Evolutionary conservation across 53 echinoderm and acorn worm genomes (phyloP), one percentile per base, ranked within the genome.

Genomic region (Zoroaster sp.): DNA sequence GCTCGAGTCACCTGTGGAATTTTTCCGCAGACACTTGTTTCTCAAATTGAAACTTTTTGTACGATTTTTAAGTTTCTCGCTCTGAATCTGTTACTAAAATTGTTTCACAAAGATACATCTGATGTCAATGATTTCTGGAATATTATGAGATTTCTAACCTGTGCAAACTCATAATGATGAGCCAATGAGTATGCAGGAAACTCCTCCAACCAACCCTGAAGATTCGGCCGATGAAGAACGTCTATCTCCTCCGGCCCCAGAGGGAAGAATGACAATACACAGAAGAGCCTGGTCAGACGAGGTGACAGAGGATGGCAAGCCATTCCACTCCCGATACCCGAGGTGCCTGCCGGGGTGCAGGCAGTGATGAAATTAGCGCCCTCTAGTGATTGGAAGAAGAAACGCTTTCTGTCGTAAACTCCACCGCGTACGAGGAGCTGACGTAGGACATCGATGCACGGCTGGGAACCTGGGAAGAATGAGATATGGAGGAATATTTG

Each of bases 181-280:
- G 88, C 91, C 25, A 97, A 77, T 3, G 98, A 97, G 74, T 97
- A 97, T 0, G 98, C 95, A 10, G 98, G 98, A 69, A 95, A 97
- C 74, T 97, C 98, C 74, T 97, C 97, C 72, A 97, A 47, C 98
- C 95, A 95, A n/a, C 91, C 89, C 52, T 94, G 92, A 36, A 95
- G 80, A 38, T 91, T 93, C 35, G 87, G 51, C 13, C 93, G 71
- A 45, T 95, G 92, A 82, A 95, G 35, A 33, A 70, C 42, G 10
- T 90, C 76, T 17, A 94, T 78, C 15, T 95, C 89, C 39, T 94
- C 93, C 46, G 51, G 35, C 2, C 88, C 83, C 30, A 90, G 89
- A 4, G 96, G 59, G 68, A 88, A 92, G 43, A 95, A 89, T 3
- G 91, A 91, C 89, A 97, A 65, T 2, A 94, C 88, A 13, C 86